These are phyloP conservation scores for Limonius californicus DNA, from an alignment of 1,140 invertebrate genomes.

Conservation along the genomic window DNA sequence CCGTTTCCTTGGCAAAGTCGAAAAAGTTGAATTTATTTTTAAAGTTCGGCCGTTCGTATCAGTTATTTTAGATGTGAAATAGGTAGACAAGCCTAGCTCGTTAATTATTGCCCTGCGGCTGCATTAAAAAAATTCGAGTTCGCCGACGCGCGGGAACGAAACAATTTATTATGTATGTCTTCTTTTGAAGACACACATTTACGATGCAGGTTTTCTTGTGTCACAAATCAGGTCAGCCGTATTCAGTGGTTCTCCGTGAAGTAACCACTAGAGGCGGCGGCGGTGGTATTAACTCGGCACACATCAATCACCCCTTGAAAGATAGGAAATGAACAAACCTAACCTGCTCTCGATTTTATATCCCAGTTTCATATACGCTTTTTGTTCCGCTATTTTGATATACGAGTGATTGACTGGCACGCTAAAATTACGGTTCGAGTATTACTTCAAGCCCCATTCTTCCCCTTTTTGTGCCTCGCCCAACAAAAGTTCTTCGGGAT, in stretches of 20 bases:
- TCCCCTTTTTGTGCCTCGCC: not conserved
- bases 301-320: constrained; percentile 44
- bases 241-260: constrained; percentile 18
- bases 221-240: constrained; percentile 30
- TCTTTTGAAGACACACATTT: not conserved
- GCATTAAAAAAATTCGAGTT: not conserved
- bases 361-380: constrained; percentile 35
- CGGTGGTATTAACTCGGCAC: constrained; percentile 28
- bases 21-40: constrained; percentile 5
- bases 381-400: constrained; percentile 33
- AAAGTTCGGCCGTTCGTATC: not conserved
- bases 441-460: not conserved
- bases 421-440: constrained; percentile 19
- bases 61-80: not conserved
- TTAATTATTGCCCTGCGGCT: not conserved
- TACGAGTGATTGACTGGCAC: constrained; percentile 39
- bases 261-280: not conserved
- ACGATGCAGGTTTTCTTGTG: not conserved
- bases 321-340: constrained; percentile 44
- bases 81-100: not conserved
- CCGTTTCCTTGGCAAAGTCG: not conserved
- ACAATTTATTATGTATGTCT: not conserved
- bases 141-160: not conserved
- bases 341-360: constrained; percentile 36
- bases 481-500: too few relatives aligned